Conservation (phyloP, 1,140 invertebrate species). For the Drosophila pachea region DNA sequence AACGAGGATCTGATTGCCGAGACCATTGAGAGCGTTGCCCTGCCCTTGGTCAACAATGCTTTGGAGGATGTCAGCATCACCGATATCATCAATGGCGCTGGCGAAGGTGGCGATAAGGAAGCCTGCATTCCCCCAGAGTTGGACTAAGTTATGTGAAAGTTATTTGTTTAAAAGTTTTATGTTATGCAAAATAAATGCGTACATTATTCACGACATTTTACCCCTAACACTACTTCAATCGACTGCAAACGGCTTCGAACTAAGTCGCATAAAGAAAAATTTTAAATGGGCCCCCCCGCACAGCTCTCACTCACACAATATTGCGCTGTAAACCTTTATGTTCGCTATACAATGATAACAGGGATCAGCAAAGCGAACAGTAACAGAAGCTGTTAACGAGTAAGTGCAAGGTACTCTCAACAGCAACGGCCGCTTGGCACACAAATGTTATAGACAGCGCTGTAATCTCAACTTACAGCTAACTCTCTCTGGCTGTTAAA, state of each 20-base stretch:
- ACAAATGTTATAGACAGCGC: background rate
- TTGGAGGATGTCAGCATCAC: conserved; percentile 59
- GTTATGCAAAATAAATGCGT: conserved; percentile 12
- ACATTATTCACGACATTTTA: background rate
- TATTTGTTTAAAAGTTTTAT: conserved; percentile 48
- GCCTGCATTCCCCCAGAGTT: conserved; percentile 71
- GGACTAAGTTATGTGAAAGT: conserved; percentile 42
- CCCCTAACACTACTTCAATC: no score
- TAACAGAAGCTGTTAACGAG: background rate
- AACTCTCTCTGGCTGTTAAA: no score
- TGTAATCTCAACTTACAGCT: background rate
- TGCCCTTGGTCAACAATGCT: conserved; percentile 62
- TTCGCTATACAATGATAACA: background rate
- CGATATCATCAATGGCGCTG: conserved; percentile 54
- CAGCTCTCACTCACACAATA: no score
- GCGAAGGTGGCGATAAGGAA: conserved; percentile 70
- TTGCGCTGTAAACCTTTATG: background rate
- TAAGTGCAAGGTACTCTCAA: background rate
- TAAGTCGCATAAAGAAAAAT: no score
- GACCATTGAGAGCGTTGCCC: conserved; percentile 67
- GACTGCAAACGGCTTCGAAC: no score
- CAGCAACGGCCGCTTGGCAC: background rate
- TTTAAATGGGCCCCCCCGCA: no score
- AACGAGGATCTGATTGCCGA: conserved; percentile 70
- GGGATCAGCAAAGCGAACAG: background rate